Base-by-base conservation (phyloP, 2,888 invertebrate species). In the Cheilosia scutellata region DNA sequence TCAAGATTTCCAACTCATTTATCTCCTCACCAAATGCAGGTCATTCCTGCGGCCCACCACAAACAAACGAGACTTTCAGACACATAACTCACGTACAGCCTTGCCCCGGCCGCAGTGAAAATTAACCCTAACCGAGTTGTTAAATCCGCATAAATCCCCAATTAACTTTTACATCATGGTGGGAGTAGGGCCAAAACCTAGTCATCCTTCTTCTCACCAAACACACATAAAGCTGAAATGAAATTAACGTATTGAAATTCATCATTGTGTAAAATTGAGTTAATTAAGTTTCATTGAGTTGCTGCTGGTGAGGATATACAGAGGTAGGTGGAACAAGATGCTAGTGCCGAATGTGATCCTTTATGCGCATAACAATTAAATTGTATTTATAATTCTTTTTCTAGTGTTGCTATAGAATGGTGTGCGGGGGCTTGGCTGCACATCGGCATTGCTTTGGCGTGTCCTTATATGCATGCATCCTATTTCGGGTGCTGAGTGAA, bases 191-290 rank as follows among this genome's bases (percentile, higher is more conserved):
- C n/a, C 20, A 25, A 29, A 33, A 5, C 49, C 13, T 25, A 63
- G 16, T 29, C 44, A 31, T 0, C 33, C n/a, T 2, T 7, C n/a
- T 1, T 5, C 44, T 37, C 29, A 4, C n/a, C 20, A 16, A 16
- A 9, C 20, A 44, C 13, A 47, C 33, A 44, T 29, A 47, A 37
- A 47, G 27, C 51, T 11, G 27, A 27, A 27, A 13, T 2, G 25
- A 53, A 60, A 60, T 60, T 58, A 53, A 51, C 60, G 66, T 60
- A 68, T 76, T 76, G 42, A 60, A 58, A 76, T 76, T 42, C 60
- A 76, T 76, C 76, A 60, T 60, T 76, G 58, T 76, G 76, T 76
- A 57, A 68, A 68, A 76, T 68, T 68, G 76, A 68, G 60, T 76
- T 76, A 68, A 76, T 76, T 68, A 68, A 76, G 53, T 76, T 76